Base-by-base conservation (phyloP, 1,140 invertebrate species). In the Nomia melanderi region DNA sequence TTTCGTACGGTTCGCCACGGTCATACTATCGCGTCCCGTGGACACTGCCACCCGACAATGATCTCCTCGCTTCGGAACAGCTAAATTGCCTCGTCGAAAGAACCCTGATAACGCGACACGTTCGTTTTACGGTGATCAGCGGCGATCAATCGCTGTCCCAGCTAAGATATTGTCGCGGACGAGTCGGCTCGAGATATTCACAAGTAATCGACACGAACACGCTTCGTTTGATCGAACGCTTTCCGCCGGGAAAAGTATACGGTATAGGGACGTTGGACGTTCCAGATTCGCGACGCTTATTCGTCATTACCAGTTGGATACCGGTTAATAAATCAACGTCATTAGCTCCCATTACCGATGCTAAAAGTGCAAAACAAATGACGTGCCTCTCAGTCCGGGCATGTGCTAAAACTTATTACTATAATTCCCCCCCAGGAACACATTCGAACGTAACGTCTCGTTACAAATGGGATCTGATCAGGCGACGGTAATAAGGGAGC, bases 401-500 rank as follows among this genome's bases (percentile, higher is more conserved):
- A 81, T 75, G 77, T 72, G 77, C 41, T 76, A 76, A 85, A 84
- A 82, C 59, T 82, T 85, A 84, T 79, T 82, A 85, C 82, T 77
- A 62, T 77, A 85, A 85, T 85, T 76, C 62, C 33, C 53, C 41
- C 11, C 23, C 17, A 25, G 57, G 60, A 36, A 65, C 60, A 85
- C 64, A 59, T 78, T 63, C 79, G 27, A n/a, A 17, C 69, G 67
- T 72, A 67, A 36, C 53, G 66, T 75, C 71, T 76, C 25, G 41
- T 72, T 79, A 85, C 79, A 78, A 85, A 85, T 85, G 83, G 82
- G 64, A 79, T 82, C 82, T 79, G 59, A 85, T 85, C 83, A 85
- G 83, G 83, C 83, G 57, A 85, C 73, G 76, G 65, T 82, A 79
- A 82, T 77, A 76, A 79, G 59, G n/a, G n/a, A n/a, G n/a, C n/a